Base-by-base conservation (phyloP, 2,113 vertebrate species). In the Paedocypris sp. region DNA sequence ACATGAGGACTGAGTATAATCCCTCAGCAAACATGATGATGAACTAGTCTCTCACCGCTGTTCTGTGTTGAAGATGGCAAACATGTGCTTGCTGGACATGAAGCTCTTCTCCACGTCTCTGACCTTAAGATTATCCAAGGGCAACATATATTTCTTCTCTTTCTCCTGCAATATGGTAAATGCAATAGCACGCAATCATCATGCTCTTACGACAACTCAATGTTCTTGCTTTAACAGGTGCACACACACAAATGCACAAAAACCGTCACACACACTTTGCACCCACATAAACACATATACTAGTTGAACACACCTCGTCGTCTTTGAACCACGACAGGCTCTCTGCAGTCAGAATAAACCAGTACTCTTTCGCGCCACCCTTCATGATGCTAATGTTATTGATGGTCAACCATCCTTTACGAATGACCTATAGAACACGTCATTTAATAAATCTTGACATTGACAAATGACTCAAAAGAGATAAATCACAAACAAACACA, bases 111-210 rank as follows among this genome's bases (percentile, higher is more conserved):
- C 91, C 70, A 92, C 87, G 35, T 93, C 91, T 13, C 90, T 85
- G 42, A 93, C 88, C 70, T 93, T 92, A 78, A 93, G 81, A 83
- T 93, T 92, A 80, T 93, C 91, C 77, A 88, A 82, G 3, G 92
- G 94, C 66, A 98, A 90, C 91, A 97, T 96, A 71, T 97, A 97
- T 64, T 97, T 97, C 84, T 96, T 97, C 78, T 97, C 94, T 71
- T 96, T 97, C 81, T 98, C 94, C 94, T 98, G 75, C 35, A 6
- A 4, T 5, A 7, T 7, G 2, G 3, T 15, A n/a, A 32, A 19
- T 31, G n/a, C 19, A 8, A 19, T n/a, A n/a, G n/a, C n/a, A n/a
- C n/a, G n/a, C n/a, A n/a, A n/a, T n/a, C n/a, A n/a, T n/a, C n/a
- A n/a, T n/a, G n/a, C n/a, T n/a, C n/a, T n/a, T n/a, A n/a, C n/a